Conservation (phyloP, 2,113 vertebrate species). For the Emydocephalus ijimae region DNA sequence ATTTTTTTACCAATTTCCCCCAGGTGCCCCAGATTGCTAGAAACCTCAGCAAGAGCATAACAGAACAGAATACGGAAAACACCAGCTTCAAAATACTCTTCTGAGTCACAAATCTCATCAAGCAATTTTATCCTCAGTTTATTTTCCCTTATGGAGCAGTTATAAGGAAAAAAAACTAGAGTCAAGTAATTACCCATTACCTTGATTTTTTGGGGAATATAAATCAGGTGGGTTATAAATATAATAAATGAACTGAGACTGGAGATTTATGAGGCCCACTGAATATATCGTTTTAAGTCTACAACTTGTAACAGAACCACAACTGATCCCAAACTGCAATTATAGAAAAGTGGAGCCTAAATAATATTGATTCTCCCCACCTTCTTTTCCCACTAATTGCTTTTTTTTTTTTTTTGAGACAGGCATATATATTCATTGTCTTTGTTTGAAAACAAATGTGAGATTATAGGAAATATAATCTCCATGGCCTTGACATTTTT, state of each 20-base stretch:
- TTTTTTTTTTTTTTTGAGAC: slow-evolving; percentile 39
- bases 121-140: background rate
- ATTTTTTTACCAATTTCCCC: background rate
- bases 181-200: background rate
- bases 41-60: background rate
- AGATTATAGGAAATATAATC: slow-evolving; percentile 59
- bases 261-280: slow-evolving; percentile 29
- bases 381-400: slow-evolving; percentile 7
- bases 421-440: slow-evolving; percentile 43
- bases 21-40: background rate
- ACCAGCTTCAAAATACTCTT: background rate
- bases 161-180: background rate
- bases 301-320: slow-evolving; percentile 3
- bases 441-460: slow-evolving; percentile 37
- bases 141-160: background rate
- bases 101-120: background rate
- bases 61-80: background rate
- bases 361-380: slow-evolving; percentile 43
- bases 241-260: background rate
- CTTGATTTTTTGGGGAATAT: background rate
- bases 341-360: slow-evolving; percentile 45
- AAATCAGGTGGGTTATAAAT: background rate
- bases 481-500: slow-evolving; percentile 68
- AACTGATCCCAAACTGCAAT: slow-evolving; percentile 37
- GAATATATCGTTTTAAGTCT: slow-evolving; percentile 36